These are phyloP conservation scores for Ectobius pallidus DNA, from an alignment of 2,888 invertebrate species.

Conservation along the genomic window DNA sequence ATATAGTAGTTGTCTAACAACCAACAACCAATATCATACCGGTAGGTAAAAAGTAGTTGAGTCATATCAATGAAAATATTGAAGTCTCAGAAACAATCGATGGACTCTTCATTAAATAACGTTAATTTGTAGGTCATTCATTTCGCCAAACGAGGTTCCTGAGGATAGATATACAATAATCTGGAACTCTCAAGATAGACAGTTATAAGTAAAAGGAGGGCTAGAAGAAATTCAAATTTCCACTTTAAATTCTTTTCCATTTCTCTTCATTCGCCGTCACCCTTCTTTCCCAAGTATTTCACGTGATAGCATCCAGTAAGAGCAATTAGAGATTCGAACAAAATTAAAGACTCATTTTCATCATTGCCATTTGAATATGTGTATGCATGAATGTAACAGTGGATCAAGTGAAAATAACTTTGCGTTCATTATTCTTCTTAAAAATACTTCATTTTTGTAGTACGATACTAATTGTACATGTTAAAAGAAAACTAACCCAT, in stretches of 20 bases:
- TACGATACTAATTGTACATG: no score
- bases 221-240: conserved; percentile 32
- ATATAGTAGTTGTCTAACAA: no score
- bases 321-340: conserved; percentile 41
- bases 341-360: conserved; percentile 41
- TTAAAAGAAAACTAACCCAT: no score
- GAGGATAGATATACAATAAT: neutral
- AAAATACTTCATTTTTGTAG: no score
- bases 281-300: neutral
- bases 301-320: conserved; percentile 37
- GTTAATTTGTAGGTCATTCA: no score
- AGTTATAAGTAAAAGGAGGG: conserved; percentile 21
- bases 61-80: no score
- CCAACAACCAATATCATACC: no score
- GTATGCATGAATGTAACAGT: neutral
- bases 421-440: no score
- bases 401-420: neutral
- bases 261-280: conserved; percentile 20
- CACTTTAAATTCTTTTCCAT: conserved; percentile 34
- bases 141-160: neutral
- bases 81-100: no score
- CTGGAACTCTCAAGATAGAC: neutral
- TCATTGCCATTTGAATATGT: conserved; percentile 42
- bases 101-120: no score
- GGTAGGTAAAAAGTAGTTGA: no score